Conservation (phyloP, 2,797 vertebrate genomes). For the Euthynnus affinis region DNA sequence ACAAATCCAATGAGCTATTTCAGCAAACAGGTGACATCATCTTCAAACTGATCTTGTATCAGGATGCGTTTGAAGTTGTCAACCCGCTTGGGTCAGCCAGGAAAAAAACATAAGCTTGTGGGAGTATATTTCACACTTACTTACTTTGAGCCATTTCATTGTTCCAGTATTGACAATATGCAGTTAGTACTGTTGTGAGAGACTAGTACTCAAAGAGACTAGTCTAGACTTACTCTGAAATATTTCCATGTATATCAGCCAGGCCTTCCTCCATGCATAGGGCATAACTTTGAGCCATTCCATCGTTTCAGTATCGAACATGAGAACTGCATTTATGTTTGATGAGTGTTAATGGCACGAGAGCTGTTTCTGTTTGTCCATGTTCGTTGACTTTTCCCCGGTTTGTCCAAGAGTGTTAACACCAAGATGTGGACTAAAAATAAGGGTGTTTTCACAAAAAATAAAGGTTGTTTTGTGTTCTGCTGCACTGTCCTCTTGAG, state of each 20-base stretch:
- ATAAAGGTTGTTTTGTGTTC: no score
- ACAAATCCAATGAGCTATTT: slow-evolving; percentile 36
- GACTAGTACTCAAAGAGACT: slow-evolving; percentile 25
- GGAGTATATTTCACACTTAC: slow-evolving; percentile 48
- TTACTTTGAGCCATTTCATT: slow-evolving; percentile 31
- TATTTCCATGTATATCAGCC: slow-evolving; percentile 28
- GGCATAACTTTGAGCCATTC: no score
- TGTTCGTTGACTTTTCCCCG: no score
- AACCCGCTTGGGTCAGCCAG: slow-evolving; percentile 34
- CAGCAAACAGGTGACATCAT: slow-evolving; percentile 17
- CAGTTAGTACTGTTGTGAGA: slow-evolving; percentile 51
- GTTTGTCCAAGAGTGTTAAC: no score
- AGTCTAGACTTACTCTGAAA: slow-evolving; percentile 43
- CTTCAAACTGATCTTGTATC: slow-evolving; percentile 45
- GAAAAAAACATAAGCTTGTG: slow-evolving; percentile 48
- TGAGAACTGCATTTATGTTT: no score
- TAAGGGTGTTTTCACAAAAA: no score
- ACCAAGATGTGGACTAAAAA: no score
- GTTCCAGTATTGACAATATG: slow-evolving; percentile 46
- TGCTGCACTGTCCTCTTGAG: no score
- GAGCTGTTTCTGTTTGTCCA: no score
- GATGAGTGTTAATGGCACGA: no score
- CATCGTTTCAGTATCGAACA: no score
- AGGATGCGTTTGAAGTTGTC: slow-evolving; percentile 43
- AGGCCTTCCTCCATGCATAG: no score